Evolutionary conservation across 1,140 invertebrate species (phyloP), one percentile per base, ranked within the genome.

Genomic region (Drosophila melanogaster): DNA sequence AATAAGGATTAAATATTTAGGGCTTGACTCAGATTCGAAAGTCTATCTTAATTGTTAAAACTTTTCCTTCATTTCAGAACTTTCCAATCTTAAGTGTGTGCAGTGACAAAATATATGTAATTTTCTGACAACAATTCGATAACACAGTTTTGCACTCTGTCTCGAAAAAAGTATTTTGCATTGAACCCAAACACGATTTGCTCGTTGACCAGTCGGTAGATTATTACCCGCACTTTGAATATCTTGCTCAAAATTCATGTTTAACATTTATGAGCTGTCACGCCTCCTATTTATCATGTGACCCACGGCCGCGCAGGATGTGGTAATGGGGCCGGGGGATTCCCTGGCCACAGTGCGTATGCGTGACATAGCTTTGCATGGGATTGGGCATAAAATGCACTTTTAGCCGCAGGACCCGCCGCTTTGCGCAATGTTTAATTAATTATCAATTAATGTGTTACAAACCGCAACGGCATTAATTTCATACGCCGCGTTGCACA

Each of bases 371-470:
- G 56, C 30, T 41, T 19, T 55, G 54, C 22, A 35, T 43, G 56
- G 57, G 26, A 46, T 35, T 57, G 59, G 55, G 50, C 47, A 37
- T 50, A 55, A 61, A 81, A 59, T 81, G 67, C 81, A 81, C 73
- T 85, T 59, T 80, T 80, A 60, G 83, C 75, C 75, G 51, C 75
- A 87, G 61, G 51, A 59, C 78, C 47, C 77, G 70, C 79, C 59
- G 75, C 78, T 87, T 78, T 79, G 78, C 70, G 75, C 83, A 86
- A 86, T 86, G 79, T 87, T 89, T 89, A 86, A 86, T 85, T 85
- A 85, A 85, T 86, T 86, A 86, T 89, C 84, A 86, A 89, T 86
- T 86, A 89, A 89, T 89, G 79, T 79, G 79, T 79, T 89, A 83
- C 84, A 89, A 79, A 79, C 83, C 83, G 84, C 83, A 87, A 59